These are phyloP conservation scores for Tympanoctomys barrerae DNA, from an alignment of 2,797 vertebrate species.

Conservation along the genomic window DNA sequence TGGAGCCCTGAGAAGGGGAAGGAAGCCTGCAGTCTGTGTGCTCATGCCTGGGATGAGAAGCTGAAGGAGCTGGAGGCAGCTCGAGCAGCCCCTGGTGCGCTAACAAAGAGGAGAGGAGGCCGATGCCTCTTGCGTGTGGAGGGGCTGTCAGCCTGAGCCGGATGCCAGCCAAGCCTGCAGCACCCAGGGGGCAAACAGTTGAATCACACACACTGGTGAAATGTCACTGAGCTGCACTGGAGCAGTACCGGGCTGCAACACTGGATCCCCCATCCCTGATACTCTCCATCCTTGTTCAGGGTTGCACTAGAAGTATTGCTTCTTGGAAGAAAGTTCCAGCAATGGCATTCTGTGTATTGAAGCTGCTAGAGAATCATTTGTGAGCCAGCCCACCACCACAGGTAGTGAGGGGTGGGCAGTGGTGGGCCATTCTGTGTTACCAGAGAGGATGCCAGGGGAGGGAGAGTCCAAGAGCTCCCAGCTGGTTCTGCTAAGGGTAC, in stretches of 20 bases:
- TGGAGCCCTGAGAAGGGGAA: not conserved
- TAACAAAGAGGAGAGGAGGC: not conserved
- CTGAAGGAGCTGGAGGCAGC: not conserved
- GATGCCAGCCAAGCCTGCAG: not conserved
- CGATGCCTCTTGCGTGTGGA: accelerated
- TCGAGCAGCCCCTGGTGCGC: not conserved
- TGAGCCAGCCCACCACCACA: not conserved
- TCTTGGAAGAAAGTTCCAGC: not conserved
- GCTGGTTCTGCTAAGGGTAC: not conserved
- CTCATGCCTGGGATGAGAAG: not conserved
- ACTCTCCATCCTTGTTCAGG: not conserved
- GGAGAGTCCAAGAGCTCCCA: not conserved
- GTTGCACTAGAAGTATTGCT: not conserved
- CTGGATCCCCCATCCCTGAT: not conserved
- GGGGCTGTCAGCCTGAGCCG: not conserved
- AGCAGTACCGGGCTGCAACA: not conserved
- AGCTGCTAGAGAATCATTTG: not conserved
- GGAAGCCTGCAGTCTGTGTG: not conserved
- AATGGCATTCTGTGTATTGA: not conserved
- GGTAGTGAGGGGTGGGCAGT: not conserved
- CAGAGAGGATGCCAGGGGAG: not conserved
- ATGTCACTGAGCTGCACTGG: not conserved
- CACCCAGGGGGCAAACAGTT: not conserved
- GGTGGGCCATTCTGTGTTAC: not conserved
- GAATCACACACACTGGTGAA: not conserved